Evolutionary conservation across 1,140 invertebrate genomes (phyloP), one percentile per base, ranked within the genome.

Genomic region (Riptortus pedestris): DNA sequence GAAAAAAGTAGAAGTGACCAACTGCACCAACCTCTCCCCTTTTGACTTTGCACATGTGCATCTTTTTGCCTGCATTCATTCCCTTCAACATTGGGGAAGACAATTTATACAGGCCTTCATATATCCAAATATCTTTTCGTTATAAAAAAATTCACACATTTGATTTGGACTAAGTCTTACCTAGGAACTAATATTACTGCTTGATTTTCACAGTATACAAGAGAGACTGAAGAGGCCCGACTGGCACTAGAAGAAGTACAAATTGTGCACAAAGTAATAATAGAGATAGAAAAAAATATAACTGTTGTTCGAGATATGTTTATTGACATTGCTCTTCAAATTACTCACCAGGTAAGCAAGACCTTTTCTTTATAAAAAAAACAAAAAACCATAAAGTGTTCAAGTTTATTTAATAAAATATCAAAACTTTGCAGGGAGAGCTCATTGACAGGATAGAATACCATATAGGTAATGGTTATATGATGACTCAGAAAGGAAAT

Each of bases 361-460:
- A n/a, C 3, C 22, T 4, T 18, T 1, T 3, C 18, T 9, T 2
- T 11, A 60, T 2, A 26, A 22, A 27, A 29, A 29, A 9, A 22
- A 16, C 1, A 57, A 12, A 5, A n/a, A 7, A 57, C 14, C 5
- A 57, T 5, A 27, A 57, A 57, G 27, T 24, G 22, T 26, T 2
- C 14, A 3, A 27, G 3, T 27, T 26, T 4, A 3, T 26, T 24
- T 57, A 2, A 29, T 57, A 24, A n/a, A n/a, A n/a, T n/a, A 2
- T 55, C 26, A 31, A 33, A 5, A 16, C 22, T 33, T 65, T 60
- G 14, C 51, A 66, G 65, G 65, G 65, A 26, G 65, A 66, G 27
- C 28, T 66, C 29, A 60, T 66, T n/a, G 65, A 66, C 12, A 66
- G 26, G 7, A 66, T 66, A 26, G 65, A 66, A 52, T 62, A 66